Base-by-base conservation (phyloP, 1,140 invertebrate species). In the Drosophila ficusphila region DNA sequence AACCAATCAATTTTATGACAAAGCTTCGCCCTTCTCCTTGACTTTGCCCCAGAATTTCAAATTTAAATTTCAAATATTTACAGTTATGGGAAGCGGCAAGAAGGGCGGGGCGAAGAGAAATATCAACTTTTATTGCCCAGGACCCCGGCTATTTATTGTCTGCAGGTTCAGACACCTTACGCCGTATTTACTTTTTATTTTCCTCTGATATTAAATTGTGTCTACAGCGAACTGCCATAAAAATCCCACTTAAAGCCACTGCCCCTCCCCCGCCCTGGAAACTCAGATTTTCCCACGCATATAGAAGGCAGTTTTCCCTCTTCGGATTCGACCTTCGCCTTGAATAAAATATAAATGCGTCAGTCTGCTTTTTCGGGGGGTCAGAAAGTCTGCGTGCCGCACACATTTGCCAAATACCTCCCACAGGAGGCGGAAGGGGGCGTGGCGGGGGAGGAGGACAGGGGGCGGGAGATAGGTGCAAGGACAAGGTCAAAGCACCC, bases 401-500 rank as follows among this genome's bases (percentile, higher is more conserved):
- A 85, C 81, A 86, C 81, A 86, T 85, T 85, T 82, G 74, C 56
- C 64, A 88, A 88, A 88, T 88, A 79, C 71, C 82, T 88, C 61
- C 70, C 73, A 19, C 53, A 64, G 62, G 74, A 67, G 76, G 49
- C 62, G 72, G 60, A 47, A 53, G 48, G 48, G 21, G 33, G 51
- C 56, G 31, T 48, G 48, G 9, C 3, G 51, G 14, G 52, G 16
- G 14, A 19, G 58, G 71, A 16, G 33, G 60, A 53, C 16, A 3
- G 12, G 8, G 9, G 8, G 16, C 14, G 27, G 7, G 21, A 38
- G 51, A 52, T 53, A 69, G 42, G 70, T 64, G 76, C 73, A 69
- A 79, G 77, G 77, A 65, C 86, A 86, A 89, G 85, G 85, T 89
- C 85, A 89, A 86, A 85, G 86, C 85, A 86, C 85, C 86, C 79